Percentiles rank a stretch among this genome's conserved stretches.
Conservation (phyloP, 2,888 invertebrate genomes). For the Lithophane leautieri region DNA sequence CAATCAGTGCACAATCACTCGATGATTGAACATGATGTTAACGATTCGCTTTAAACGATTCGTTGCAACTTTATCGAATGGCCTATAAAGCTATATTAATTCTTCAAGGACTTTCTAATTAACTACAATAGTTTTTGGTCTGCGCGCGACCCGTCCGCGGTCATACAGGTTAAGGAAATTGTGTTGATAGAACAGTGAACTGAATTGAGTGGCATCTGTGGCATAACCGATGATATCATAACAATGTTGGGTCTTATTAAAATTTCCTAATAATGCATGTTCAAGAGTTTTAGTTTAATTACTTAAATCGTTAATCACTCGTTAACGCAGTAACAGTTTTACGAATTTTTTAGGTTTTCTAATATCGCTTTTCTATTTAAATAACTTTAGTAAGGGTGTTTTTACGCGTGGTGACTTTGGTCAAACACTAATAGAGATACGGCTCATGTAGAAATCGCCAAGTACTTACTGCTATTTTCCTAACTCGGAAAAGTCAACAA, state of each 20-base stretch:
- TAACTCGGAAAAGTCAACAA: not conserved
- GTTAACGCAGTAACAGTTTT: not conserved
- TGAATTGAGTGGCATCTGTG: slow-evolving; percentile 46
- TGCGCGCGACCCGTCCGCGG: no score
- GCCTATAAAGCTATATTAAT: slow-evolving; percentile 61
- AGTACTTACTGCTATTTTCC: not conserved
- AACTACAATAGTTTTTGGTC: no score
- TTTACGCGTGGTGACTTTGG: not conserved
- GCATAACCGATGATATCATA: slow-evolving; percentile 40
- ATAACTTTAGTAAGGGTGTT: not conserved
- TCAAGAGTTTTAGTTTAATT: not conserved
- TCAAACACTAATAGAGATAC: not conserved
- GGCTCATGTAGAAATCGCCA: not conserved
- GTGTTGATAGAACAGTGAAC: slow-evolving; percentile 56
- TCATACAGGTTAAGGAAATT: no score
- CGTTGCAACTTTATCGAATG: slow-evolving; percentile 55
- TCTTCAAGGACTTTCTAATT: no score
- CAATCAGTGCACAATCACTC: slow-evolving; percentile 67
- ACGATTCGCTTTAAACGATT: slow-evolving; percentile 58
- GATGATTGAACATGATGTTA: slow-evolving; percentile 65
- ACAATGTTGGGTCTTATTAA: not conserved
- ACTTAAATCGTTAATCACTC: not conserved
- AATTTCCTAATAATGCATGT: not conserved
- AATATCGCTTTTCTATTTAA: not conserved
- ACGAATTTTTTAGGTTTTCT: not conserved